A percentile compares a stretch with the other conserved stretches of the same genome.
These are phyloP conservation scores for Chrysocyon brachyurus DNA, from an alignment of 2,797 vertebrate genomes.

Conservation along the genomic window DNA sequence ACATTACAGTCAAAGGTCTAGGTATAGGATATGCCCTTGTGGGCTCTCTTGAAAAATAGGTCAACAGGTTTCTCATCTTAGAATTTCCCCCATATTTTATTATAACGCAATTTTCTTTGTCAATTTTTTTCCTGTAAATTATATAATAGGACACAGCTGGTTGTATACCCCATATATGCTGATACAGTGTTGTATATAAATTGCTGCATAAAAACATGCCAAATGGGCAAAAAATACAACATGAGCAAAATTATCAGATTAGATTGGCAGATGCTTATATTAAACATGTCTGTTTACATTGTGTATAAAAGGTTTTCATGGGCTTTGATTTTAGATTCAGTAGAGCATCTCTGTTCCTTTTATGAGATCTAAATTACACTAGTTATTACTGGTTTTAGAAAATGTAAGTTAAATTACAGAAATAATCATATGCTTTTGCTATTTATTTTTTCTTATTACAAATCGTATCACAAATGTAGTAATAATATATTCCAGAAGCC, in stretches of 20 bases:
- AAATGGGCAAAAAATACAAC: conserved; percentile 84
- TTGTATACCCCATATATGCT: conserved; percentile 77
- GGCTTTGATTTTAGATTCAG: conserved; percentile 84
- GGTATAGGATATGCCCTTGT: background rate
- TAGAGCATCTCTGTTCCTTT: conserved; percentile 82
- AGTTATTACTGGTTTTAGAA: conserved; percentile 86
- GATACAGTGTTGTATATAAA: conserved; percentile 82
- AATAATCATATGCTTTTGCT: conserved; percentile 84
- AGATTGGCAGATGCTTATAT: conserved; percentile 85
- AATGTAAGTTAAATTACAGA: conserved; percentile 85
- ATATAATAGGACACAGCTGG: conserved; percentile 71
- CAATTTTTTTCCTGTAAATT: conserved; percentile 68
- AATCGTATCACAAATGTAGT: conserved; percentile 78
- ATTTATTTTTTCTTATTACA: conserved; percentile 86
- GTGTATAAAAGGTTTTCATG: conserved; percentile 84
- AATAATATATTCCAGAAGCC: conserved; percentile 76
- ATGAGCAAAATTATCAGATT: conserved; percentile 83
- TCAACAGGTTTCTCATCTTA: conserved; percentile 65
- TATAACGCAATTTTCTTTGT: conserved; percentile 77
- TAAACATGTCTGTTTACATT: conserved; percentile 86
- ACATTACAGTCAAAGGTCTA: too few species aligned
- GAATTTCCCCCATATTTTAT: conserved; percentile 55
- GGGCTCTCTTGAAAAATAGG: background rate
- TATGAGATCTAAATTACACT: conserved; percentile 85
- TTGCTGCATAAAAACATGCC: conserved; percentile 77